These are phyloP conservation scores for Phanerotoma sp. DNA, from an alignment of 2,888 invertebrate genomes.

Conservation along the genomic window DNA sequence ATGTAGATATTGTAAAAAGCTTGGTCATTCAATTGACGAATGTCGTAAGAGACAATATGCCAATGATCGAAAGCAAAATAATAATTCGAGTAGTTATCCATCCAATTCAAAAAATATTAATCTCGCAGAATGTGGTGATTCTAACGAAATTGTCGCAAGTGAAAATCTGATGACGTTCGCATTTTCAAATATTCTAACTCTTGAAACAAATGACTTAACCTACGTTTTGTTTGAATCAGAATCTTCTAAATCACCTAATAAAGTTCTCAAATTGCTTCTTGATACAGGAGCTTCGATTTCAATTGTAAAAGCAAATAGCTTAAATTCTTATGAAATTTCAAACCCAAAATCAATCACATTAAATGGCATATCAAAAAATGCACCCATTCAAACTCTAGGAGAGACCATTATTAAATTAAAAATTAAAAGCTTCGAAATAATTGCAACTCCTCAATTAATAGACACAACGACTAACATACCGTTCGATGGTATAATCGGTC, in stretches of 20 bases:
- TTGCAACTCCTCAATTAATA: constrained; percentile 5
- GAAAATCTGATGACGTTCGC: no score
- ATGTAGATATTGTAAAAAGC: no score
- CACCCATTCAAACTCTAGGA: constrained; percentile 17
- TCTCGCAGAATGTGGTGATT: no score
- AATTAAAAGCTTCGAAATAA: not conserved
- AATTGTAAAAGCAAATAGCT: constrained; percentile 14
- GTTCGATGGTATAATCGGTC: constrained; percentile 21
- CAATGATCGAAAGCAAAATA: no score
- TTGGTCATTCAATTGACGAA: no score
- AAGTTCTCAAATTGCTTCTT: constrained; percentile 14
- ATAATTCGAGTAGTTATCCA: no score
- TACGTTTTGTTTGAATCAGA: constrained; percentile 10
- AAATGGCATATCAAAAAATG: constrained; percentile 18
- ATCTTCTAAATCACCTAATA: constrained; percentile 6
- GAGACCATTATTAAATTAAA: not conserved
- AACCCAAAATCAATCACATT: constrained; percentile 13
- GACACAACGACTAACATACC: constrained; percentile 15
- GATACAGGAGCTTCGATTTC: constrained; percentile 25
- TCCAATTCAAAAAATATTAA: no score
- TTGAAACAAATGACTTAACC: not conserved
- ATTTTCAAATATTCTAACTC: no score
- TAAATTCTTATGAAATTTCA: constrained; percentile 1
- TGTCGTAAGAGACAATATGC: no score
- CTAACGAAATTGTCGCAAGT: no score